phyloP scores from a whole-genome alignment of 2,113 vertebrate genomes.

The Hipposideros armiger region DNA sequence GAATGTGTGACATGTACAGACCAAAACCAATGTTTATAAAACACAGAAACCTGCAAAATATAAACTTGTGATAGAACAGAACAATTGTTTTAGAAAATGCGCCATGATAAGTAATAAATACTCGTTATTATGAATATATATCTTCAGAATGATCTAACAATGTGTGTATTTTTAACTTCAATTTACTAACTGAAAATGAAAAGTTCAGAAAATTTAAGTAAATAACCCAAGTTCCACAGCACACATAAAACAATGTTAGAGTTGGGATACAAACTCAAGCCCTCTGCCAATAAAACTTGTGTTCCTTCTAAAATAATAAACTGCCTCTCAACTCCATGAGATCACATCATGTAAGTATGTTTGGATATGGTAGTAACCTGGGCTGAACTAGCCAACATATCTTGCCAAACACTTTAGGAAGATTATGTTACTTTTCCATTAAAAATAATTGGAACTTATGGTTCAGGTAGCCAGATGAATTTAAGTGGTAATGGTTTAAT shows the following conservation, averaged over 20 bases:
- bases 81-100: constrained; percentile 3
- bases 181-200: not conserved
- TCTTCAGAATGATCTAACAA: not conserved
- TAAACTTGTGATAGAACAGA: not conserved
- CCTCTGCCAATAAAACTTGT: not conserved
- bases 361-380: not conserved
- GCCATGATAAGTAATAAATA: not conserved
- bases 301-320: constrained; percentile 37
- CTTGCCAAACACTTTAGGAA: constrained; percentile 40
- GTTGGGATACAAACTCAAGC: not conserved
- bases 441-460: not conserved
- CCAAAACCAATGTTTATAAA: not conserved
- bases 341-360: not conserved
- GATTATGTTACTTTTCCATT: constrained; percentile 31
- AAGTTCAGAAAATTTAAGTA: constrained; percentile 27
- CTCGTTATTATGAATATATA: not conserved
- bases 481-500: constrained; percentile 21
- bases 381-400: not conserved
- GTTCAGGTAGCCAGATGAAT: not conserved
- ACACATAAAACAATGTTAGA: not conserved
- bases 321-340: not conserved
- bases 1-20: not conserved
- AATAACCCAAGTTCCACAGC: not conserved
- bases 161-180: constrained; percentile 19
- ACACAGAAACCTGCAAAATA: constrained; percentile 17